Evolutionary conservation across 2,797 vertebrate species (phyloP), one percentile per base, ranked within the genome.

Genomic region (Orestias chungarensis): DNA sequence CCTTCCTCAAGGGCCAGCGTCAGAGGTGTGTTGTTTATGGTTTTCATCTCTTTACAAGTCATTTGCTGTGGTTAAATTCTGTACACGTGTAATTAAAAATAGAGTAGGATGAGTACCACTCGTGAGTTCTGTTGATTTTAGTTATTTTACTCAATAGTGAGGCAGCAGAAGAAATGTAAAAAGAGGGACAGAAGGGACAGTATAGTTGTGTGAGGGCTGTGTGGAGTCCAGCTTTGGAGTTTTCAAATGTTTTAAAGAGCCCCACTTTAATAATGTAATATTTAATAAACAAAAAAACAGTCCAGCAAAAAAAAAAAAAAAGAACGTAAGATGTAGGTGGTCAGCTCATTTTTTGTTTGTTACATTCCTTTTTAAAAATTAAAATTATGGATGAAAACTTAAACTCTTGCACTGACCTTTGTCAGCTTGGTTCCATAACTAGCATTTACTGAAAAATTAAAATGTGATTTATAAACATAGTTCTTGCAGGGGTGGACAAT

Each of bases 1-100:
- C 89, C 74, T 94, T 94, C 71, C 91, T 94, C 70, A 94, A 93
- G 83, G 84, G 84, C 79, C 92, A 92, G 18, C 91, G 90, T 15
- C 90, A 91, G 79, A 93, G 90, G 93, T 94, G 80, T 75, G 91
- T 91, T n/a, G 15, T 65, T 71, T 68, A 70, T 78, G 35, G 14
- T 64, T 25, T 25, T 74, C 42, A 2, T 76, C 68, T 11, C 49
- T 55, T 71, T 33, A 25, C 6, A 27, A 59, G 57, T 73, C 20
- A 43, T n/a, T 85, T 46, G 68, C 46, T 73, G 65, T 73, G 75
- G 43, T 66, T 31, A 17, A 71, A 78, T n/a, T 62, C 35, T n/a
- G n/a, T n/a, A n/a, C n/a, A n/a, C 44, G 82, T 81, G 87, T 89
- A 88, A 92, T 92, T 92, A 87, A 89, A 92, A 87, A 72, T 72